Base-by-base conservation (phyloP, 2,888 invertebrate species). In the Drosophila neoperkinsi region DNA sequence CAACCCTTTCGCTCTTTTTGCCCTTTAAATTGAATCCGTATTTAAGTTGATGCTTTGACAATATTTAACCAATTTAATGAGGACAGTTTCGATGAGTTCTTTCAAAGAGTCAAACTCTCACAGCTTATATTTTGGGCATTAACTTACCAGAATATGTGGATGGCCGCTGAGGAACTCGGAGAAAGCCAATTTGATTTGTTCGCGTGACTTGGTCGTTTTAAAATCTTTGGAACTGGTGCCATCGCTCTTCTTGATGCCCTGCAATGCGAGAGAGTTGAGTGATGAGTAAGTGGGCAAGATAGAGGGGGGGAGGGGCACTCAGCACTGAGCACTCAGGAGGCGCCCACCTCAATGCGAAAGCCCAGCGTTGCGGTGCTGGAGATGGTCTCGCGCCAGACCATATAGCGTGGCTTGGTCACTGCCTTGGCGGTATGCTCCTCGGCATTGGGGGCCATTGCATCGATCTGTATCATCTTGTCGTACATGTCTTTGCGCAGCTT, bases 291-390 rank as follows among this genome's bases (percentile, higher is more conserved):
- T 13, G 13, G 18, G 38, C 10, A 9, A 21, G 21, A 50, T 16
- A 49, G 21, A 7, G 1, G 16, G 18, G n/a, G n/a, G n/a, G n/a
- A n/a, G n/a, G n/a, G n/a, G 28, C 28, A 28, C 28, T 28, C 28
- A 28, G 28, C 28, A 28, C 4, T 28, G 4, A 4, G 28, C 4
- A 28, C 28, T 28, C 28, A 28, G 28, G 1, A 7, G 25, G 13
- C 13, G 11, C 79, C 70, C 41, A 93, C 93, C 93, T 99, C 99
- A 92, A 99, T 98, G 88, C 99, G 95, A 94, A 99, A 99, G 64
- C 99, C 99, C 57, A 99, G 95, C 0, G 97, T 97, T 0, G 99
- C 96, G n/a, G 99, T 99, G 49, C 99, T 99, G 61, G 99, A 99
- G 88, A 99, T 98, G 13, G 98, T 98, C 94, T 99, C 99, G 64